Base-by-base conservation (phyloP, 2,797 vertebrate genomes). In the Parauchenoglanis punctatus region DNA sequence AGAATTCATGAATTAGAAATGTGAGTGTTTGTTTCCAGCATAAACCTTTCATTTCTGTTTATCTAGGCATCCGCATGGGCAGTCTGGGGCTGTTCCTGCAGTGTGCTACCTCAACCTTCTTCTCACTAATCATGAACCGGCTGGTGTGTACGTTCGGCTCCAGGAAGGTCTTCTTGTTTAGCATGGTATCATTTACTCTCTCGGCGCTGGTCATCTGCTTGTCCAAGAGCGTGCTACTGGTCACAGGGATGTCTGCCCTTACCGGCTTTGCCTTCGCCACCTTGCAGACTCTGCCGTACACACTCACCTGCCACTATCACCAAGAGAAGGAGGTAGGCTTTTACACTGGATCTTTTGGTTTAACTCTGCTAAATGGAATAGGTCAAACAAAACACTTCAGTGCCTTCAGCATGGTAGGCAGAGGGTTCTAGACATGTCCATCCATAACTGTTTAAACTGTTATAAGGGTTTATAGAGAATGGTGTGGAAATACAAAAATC, bases 21-120 rank as follows among this genome's bases (percentile, higher is more conserved):
- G 40, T 40, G 40, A 40, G 40, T 40, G 40, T 40, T 40, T 40
- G 40, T 40, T 20, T 40, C 4, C 28, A 78, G 49, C 0, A 20
- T 23, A 81, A 80, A 40, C 10, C 40, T 44, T 20, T 61, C 1
- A n/a, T 46, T 46, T 81, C n/a, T 70, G 10, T 70, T 44, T 11
- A 58, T 68, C 4, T 91, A 97, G 96, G 96, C n/a, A 95, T 97
- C 87, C 96, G 96, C 7, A 95, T 97, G 95, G 96, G 96, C 90
- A 96, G 96, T 49, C 92, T 96, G 87, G 96, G 96, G 25, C 93
- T 97, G 44, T 96, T 97, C 91, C 92, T 97, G 87, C 96, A 97
- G 91, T 96, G 96, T 87, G 94, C 95, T 92, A 97, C 95, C 94
- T 96, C 96, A 89, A 96, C 95, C 87, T 92, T 96, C 90, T 96